phyloP scores from a whole-genome alignment of 2,113 vertebrate genomes.

The Corydoras maculifer region DNA sequence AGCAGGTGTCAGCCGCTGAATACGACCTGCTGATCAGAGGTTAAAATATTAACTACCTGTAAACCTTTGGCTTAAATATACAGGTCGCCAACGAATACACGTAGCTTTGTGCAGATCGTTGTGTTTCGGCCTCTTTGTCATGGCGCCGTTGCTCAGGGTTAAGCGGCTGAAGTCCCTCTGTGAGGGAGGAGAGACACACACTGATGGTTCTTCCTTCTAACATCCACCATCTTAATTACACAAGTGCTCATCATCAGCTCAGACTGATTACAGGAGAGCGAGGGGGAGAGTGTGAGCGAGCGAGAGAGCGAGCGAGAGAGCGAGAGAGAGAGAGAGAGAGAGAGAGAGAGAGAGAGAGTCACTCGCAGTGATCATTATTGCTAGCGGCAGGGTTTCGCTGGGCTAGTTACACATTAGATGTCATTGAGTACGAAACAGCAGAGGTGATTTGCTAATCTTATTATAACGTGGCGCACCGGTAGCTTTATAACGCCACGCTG shows the following conservation, averaged over 20 bases:
- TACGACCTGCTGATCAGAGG: too few relatives aligned
- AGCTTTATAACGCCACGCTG: constrained; percentile 15
- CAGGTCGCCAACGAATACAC: too few relatives aligned
- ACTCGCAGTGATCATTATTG: constrained; percentile 38
- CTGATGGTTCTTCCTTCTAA: constrained; percentile 45
- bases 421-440: constrained; percentile 37
- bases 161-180: not conserved
- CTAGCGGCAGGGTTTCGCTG: constrained; percentile 33
- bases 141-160: constrained; percentile 5
- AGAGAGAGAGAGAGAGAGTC: constrained; percentile 24
- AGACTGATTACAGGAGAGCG: constrained; percentile 52
- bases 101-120: not conserved
- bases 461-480: constrained; percentile 22
- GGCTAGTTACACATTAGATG: constrained; percentile 39
- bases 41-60: too few relatives aligned
- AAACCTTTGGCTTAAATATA: too few relatives aligned
- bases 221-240: constrained; percentile 55
- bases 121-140: constrained; percentile 1
- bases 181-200: constrained; percentile 35
- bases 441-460: constrained; percentile 38
- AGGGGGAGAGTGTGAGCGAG: not conserved
- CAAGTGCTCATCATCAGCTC: constrained; percentile 56
- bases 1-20: too few relatives aligned
- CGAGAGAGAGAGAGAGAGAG: constrained; percentile 20
- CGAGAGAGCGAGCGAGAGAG: constrained; percentile 9